These are phyloP conservation scores for Amiota mariae DNA, from an alignment of 2,888 invertebrate species.

Conservation along the genomic window DNA sequence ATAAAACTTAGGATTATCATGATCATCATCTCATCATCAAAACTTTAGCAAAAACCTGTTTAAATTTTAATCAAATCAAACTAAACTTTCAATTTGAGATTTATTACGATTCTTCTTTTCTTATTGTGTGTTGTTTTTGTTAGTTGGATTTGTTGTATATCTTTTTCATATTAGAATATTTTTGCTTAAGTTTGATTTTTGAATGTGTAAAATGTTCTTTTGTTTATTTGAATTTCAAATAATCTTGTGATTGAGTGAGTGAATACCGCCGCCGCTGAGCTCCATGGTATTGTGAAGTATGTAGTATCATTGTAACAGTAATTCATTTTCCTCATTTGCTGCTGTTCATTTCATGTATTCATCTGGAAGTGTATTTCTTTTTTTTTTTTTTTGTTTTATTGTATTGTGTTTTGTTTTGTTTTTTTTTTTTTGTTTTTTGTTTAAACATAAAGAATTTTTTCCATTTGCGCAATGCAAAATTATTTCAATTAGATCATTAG, in stretches of 20 bases:
- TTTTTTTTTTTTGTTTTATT: not conserved
- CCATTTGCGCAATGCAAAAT: slow-evolving; percentile 4
- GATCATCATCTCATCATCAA: no score
- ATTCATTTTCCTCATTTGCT: not conserved
- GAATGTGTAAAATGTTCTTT: slow-evolving; percentile 18
- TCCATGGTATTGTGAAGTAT: no score
- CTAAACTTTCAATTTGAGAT: no score
- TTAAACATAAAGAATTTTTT: slow-evolving; percentile 1
- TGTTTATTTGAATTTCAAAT: slow-evolving; percentile 20
- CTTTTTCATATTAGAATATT: not conserved
- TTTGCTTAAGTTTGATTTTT: not conserved
- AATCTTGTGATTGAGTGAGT: not conserved
- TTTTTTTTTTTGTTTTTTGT: not conserved
- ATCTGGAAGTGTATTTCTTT: not conserved
- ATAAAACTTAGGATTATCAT: no score
- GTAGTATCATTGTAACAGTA: not conserved
- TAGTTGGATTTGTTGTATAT: no score
- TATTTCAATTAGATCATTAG: slow-evolving; percentile 58
- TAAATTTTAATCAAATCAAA: no score
- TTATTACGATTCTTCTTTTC: no score
- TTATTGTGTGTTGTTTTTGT: no score
- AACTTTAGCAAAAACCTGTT: no score
- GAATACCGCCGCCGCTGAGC: no score
- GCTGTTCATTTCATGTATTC: no score
- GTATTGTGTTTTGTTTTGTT: not conserved